Percentiles rank a stretch among this genome's conserved stretches.
phyloP scores from a whole-genome alignment of 2,113 vertebrate species.

The Smithornis capensis region DNA sequence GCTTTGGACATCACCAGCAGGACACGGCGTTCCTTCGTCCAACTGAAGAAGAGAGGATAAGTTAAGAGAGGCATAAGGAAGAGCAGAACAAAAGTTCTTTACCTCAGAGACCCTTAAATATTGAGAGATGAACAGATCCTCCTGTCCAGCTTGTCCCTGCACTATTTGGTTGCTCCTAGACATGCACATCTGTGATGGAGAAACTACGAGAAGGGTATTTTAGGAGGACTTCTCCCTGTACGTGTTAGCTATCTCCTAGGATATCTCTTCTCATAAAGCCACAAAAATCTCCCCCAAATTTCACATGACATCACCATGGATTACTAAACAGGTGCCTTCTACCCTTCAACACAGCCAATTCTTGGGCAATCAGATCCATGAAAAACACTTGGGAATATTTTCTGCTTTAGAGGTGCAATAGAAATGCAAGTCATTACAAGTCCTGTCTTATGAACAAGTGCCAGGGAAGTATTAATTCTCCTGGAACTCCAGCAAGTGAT shows the following conservation, averaged over 20 bases:
- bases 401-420: neutral
- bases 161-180: neutral
- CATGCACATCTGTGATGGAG: neutral
- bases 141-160: neutral
- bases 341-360: neutral
- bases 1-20: slow-evolving; percentile 89
- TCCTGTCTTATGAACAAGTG: neutral
- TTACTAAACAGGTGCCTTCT: neutral
- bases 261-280: neutral
- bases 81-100: neutral
- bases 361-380: neutral
- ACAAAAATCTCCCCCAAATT: neutral
- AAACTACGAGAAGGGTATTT: neutral
- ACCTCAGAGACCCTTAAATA: neutral
- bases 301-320: neutral
- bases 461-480: neutral
- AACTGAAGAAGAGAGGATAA: slow-evolving; percentile 74
- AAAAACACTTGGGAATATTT: neutral
- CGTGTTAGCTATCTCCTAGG: neutral
- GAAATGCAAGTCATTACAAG: slow-evolving; percentile 21
- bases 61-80: neutral
- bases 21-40: slow-evolving; percentile 88
- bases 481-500: neutral
- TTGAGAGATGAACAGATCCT: neutral
- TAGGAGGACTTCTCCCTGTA: neutral